Conservation (phyloP, 2,888 invertebrate species). For the Drosophila imparisetae region DNA sequence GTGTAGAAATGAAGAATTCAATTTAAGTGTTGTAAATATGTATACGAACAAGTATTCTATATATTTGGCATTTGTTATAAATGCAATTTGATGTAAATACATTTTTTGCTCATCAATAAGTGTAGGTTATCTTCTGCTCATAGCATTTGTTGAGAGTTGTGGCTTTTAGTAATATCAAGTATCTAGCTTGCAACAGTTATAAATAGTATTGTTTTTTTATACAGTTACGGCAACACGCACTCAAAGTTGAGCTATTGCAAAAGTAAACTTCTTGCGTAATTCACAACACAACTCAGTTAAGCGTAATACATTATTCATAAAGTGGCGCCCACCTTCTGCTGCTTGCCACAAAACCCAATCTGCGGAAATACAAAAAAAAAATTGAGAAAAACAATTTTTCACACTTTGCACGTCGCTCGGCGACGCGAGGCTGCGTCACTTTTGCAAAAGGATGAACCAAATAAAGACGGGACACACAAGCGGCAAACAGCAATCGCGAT, state of each 20-base stretch:
- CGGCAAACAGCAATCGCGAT: constrained; percentile 42
- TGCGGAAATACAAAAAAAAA: constrained; percentile 24
- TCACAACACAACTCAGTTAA: constrained; percentile 61
- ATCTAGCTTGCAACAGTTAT: constrained; percentile 2
- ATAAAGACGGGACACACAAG: constrained; percentile 48
- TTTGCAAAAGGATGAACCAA: constrained; percentile 49
- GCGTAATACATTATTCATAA: constrained; percentile 72
- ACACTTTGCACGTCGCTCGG: constrained; percentile 73
- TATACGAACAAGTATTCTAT: background rate
- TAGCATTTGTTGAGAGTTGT: background rate
- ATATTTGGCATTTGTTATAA: background rate
- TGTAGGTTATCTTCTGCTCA: background rate
- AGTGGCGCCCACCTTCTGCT: constrained; percentile 27
- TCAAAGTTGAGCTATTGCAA: constrained; percentile 58
- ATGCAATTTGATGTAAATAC: background rate
- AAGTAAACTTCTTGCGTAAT: constrained; percentile 59
- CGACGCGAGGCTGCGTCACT: constrained; percentile 14
- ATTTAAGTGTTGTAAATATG: background rate
- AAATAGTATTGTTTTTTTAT: constrained; percentile 21
- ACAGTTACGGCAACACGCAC: constrained; percentile 23
- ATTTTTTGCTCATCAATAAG: background rate
- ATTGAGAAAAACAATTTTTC: constrained; percentile 62
- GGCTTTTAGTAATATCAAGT: background rate
- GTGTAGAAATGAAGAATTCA: background rate
- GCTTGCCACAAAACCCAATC: constrained; percentile 42